Base-by-base conservation (phyloP, 2,113 vertebrate species). In the Elephantulus edwardii region DNA sequence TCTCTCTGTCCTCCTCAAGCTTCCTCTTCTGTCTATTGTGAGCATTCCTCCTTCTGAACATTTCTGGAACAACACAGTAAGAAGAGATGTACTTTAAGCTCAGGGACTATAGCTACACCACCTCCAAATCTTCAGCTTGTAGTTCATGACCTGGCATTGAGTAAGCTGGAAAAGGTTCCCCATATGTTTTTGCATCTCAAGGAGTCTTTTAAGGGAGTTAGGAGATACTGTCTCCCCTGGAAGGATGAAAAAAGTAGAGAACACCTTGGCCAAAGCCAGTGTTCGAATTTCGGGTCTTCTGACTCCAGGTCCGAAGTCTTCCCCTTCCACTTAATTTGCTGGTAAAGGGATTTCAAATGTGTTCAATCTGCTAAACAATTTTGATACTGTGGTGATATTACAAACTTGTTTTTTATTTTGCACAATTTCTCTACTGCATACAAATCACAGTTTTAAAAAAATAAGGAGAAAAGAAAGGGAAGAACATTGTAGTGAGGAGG, bases 291-390 rank as follows among this genome's bases (percentile, higher is more conserved):
- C 56, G 12, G 71, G 35, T 68, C 64, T 24, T 68, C 71, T 13
- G 28, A 70, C 33, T 8, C 40, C 68, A 54, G 35, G 48, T 1
- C 46, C 68, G 6, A 14, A 30, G 5, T 19, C 44, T 42, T 16
- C 35, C 35, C 24, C 20, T 58, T 16, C 2, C 3, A 8, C 42
- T 30, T 9, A 4, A 6, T 4, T 1, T 20, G 0, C 2, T 2
- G 54, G 40, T n/a, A 35, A 11, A 40, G 24, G 24, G 54, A 1
- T 19, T 52, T 68, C 58, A 3, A 6, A 17, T 26, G 50, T 40
- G 35, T 5, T n/a, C 50, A 12, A 4, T 24, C 72, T 48, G 20
- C 26, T 11, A 66, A 48, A 33, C 30, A 64, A 28, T 90, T 60
- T 58, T 60, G 68, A 54, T 19, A 54, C 11, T 42, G 8, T 30